Conservation (phyloP, 2,113 vertebrate species). For the Lepisosteus osseus region DNA sequence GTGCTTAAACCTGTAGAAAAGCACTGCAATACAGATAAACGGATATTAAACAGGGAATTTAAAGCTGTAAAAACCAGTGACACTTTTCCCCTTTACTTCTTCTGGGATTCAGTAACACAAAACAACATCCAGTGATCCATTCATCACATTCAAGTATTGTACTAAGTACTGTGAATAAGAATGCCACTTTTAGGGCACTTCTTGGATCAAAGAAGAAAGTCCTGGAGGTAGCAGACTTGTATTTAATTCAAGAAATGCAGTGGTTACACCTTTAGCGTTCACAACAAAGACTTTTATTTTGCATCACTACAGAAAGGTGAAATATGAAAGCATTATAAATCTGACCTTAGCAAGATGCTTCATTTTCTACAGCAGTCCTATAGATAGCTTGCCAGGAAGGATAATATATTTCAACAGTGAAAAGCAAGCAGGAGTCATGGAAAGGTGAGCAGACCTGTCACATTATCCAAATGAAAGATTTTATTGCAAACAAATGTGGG, state of each 20-base stretch:
- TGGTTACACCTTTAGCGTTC: slow-evolving; percentile 18
- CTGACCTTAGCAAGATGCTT: slow-evolving; percentile 21
- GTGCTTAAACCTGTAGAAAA: too few relatives aligned
- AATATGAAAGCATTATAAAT: slow-evolving; percentile 21
- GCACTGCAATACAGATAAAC: too few relatives aligned
- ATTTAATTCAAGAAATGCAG: slow-evolving; percentile 29
- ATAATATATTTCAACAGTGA: slow-evolving; percentile 27
- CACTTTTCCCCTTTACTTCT: background rate
- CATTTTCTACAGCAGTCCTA: slow-evolving; percentile 17
- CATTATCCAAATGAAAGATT: slow-evolving; percentile 14
- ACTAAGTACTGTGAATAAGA: background rate
- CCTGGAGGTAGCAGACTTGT: background rate
- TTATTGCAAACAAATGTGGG: slow-evolving; percentile 26
- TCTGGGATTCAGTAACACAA: too few relatives aligned
- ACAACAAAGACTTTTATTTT: slow-evolving; percentile 30
- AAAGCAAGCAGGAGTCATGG: slow-evolving; percentile 13
- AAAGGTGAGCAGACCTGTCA: slow-evolving; percentile 17
- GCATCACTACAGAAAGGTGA: slow-evolving; percentile 20
- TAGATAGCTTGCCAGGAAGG: slow-evolving; percentile 24
- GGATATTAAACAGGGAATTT: too few relatives aligned
- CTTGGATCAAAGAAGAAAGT: background rate
- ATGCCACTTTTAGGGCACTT: background rate
- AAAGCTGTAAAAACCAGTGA: too few relatives aligned
- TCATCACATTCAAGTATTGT: too few relatives aligned
- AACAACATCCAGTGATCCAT: too few relatives aligned